Conservation (phyloP, 2,113 vertebrate genomes). For the Pteronura brasiliensis region DNA sequence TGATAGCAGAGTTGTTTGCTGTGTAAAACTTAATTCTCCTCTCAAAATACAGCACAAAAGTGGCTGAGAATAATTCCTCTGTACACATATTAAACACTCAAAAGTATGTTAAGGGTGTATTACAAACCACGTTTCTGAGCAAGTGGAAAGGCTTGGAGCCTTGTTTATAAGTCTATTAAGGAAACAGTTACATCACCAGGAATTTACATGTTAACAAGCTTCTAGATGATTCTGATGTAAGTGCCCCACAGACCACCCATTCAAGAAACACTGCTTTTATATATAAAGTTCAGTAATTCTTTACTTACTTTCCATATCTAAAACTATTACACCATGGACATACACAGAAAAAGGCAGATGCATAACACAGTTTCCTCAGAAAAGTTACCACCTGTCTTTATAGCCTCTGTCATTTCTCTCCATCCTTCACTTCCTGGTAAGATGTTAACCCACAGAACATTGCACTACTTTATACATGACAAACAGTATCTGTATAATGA, state of each 20-base stretch:
- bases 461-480: background rate
- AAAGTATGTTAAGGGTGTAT: background rate
- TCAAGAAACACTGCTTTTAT: background rate
- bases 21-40: background rate
- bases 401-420: background rate
- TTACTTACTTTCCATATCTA: background rate
- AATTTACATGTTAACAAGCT: background rate
- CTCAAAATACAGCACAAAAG: background rate
- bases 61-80: background rate
- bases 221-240: background rate
- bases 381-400: background rate
- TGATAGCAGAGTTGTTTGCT: background rate
- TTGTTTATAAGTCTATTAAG: background rate
- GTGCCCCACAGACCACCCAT: background rate
- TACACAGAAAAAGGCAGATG: background rate
- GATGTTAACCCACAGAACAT: background rate
- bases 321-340: background rate
- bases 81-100: background rate
- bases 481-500: background rate
- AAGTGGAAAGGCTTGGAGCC: background rate
- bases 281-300: background rate
- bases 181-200: background rate
- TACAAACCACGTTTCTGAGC: conserved; percentile 1
- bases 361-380: background rate
- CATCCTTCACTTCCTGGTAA: background rate